A percentile compares a stretch with the other conserved stretches of the same genome.
Conservation (phyloP, 2,797 vertebrate species). For the Alcedo quadribrachys region DNA sequence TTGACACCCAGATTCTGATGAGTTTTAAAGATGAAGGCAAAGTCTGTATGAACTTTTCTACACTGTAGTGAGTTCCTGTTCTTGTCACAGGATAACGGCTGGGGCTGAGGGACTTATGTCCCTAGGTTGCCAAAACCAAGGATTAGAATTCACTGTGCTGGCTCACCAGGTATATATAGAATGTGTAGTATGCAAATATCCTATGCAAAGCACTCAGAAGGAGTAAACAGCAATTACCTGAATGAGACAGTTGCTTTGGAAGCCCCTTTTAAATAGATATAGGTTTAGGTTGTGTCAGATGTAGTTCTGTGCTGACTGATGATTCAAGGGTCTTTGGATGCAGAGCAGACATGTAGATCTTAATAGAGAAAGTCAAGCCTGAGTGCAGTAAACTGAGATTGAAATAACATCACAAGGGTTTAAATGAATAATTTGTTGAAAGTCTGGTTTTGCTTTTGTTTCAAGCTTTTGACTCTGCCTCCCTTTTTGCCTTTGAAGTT, state of each 20-base stretch:
- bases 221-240: background rate
- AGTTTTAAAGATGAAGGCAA: background rate
- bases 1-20: background rate
- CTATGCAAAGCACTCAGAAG: background rate
- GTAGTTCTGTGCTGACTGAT: background rate
- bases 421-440: constrained; percentile 14
- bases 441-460: constrained; percentile 44
- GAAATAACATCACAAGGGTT: background rate
- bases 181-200: background rate
- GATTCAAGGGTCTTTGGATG: background rate
- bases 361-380: background rate
- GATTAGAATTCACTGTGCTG: background rate
- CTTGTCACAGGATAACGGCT: background rate
- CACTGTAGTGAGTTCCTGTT: background rate
- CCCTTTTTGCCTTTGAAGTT: constrained; percentile 32
- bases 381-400: background rate
- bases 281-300: background rate
- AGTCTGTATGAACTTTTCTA: background rate
- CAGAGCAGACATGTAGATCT: background rate
- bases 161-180: background rate
- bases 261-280: background rate
- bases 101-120: background rate
- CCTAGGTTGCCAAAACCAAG: background rate
- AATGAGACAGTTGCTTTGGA: background rate
- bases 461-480: constrained; percentile 10